Evolutionary conservation across 2,797 vertebrate genomes (phyloP).

Genomic region (Prunella strophiata): DNA sequence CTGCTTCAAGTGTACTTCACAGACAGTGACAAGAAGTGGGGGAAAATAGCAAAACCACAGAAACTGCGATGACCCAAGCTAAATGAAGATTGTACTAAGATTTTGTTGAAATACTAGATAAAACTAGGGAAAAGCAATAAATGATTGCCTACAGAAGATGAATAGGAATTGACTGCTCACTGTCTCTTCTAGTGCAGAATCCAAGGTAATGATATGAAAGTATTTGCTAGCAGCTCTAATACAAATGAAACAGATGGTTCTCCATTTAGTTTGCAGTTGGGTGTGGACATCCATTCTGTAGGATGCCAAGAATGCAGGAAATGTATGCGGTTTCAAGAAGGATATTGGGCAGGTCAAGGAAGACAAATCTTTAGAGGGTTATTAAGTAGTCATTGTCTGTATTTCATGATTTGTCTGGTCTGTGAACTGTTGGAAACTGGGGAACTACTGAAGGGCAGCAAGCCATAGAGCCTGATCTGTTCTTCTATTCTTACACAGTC

Average conservation of each 20-base stretch:
- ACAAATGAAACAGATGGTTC: background rate
- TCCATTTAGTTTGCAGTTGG: background rate
- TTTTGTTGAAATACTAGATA: background rate
- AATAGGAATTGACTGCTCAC: background rate
- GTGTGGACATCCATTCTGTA: background rate
- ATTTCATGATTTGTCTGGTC: background rate
- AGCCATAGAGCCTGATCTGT: background rate
- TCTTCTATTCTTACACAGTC: background rate
- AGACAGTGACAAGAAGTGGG: background rate
- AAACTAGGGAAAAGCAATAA: background rate
- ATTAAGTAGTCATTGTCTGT: background rate
- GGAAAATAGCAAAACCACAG: background rate
- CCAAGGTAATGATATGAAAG: background rate
- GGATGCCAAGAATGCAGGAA: background rate
- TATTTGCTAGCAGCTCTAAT: background rate
- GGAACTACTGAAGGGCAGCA: background rate
- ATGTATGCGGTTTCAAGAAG: background rate
- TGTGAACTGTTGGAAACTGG: background rate
- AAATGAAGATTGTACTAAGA: background rate
- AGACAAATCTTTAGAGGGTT: background rate
- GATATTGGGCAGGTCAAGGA: background rate
- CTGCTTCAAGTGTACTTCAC: background rate
- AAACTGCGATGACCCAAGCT: background rate
- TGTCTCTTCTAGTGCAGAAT: background rate
- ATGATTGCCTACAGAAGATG: background rate